Percentiles rank a stretch among this genome's conserved stretches.
phyloP scores from a whole-genome alignment of 2,113 vertebrate genomes.

The Marmota flaviventris region DNA sequence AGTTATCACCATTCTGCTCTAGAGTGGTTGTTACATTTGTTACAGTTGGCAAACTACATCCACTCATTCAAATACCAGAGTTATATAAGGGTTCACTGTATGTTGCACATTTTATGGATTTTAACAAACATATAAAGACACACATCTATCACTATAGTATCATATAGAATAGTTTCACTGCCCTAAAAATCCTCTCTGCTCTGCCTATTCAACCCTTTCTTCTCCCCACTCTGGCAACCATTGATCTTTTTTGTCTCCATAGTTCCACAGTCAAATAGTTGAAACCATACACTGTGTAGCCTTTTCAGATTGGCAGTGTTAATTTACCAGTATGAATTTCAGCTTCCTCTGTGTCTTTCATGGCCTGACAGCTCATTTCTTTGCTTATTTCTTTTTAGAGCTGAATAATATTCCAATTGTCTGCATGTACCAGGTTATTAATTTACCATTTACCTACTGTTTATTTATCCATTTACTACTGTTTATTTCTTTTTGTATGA shows the following conservation, averaged over 20 bases:
- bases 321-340: background rate
- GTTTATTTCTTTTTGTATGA: background rate
- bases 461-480: background rate
- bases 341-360: background rate
- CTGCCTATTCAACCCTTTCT: background rate
- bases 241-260: background rate
- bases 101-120: background rate
- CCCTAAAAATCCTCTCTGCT: background rate
- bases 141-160: background rate
- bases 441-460: background rate
- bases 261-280: background rate
- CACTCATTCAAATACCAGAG: background rate
- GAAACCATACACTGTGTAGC: background rate
- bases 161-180: background rate
- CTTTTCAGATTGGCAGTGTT: background rate
- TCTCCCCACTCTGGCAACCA: background rate
- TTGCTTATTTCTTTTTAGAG: background rate
- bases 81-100: background rate
- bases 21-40: background rate
- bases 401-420: background rate
- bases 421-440: background rate
- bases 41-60: background rate
- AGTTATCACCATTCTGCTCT: background rate
- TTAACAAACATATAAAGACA: background rate
- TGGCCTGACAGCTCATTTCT: background rate